A percentile compares a stretch with the other conserved stretches of the same genome.
phyloP scores from a whole-genome alignment of 2,888 invertebrate genomes.

The Chesias legatella region DNA sequence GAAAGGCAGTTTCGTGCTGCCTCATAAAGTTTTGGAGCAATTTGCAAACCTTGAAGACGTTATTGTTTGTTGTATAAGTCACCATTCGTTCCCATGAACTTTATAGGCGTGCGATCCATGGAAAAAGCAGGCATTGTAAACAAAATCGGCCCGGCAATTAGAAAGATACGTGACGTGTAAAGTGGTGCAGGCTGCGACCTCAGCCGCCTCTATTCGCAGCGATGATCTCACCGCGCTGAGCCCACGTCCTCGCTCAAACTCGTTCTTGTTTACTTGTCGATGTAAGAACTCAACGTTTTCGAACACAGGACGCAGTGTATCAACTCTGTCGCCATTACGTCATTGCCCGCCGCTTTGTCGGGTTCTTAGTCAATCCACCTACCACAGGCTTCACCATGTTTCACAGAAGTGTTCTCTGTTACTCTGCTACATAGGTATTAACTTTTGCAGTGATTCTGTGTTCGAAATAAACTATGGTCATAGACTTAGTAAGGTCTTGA shows the following conservation, averaged over 20 bases:
- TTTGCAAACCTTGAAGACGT: constrained; percentile 22
- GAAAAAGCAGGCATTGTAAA: constrained; percentile 53
- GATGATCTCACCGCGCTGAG: constrained; percentile 71
- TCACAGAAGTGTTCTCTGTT: constrained; percentile 4
- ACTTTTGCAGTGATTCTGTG: too few relatives aligned
- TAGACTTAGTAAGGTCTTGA: neutral
- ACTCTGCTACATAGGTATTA: too few relatives aligned
- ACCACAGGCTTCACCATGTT: constrained; percentile 3
- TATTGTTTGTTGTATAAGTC: constrained; percentile 34
- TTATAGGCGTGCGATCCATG: constrained; percentile 46
- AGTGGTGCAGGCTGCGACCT: constrained; percentile 72
- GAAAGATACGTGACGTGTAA: constrained; percentile 68
- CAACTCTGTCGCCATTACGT: constrained; percentile 56
- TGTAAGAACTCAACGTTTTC: constrained; percentile 63
- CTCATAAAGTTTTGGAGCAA: constrained; percentile 4
- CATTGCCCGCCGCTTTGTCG: constrained; percentile 39
- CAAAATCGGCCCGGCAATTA: constrained; percentile 65
- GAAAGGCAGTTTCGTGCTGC: constrained; percentile 5
- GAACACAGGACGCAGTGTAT: constrained; percentile 60
- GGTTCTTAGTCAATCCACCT: constrained; percentile 26
- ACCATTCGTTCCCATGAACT: constrained; percentile 36
- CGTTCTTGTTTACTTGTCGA: constrained; percentile 74
- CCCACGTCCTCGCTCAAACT: constrained; percentile 75
- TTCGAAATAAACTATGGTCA: too few relatives aligned
- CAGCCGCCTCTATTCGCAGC: constrained; percentile 63